These are phyloP conservation scores for Stegostoma tigrinum DNA, from an alignment of 2,113 vertebrate genomes.

Conservation along the genomic window DNA sequence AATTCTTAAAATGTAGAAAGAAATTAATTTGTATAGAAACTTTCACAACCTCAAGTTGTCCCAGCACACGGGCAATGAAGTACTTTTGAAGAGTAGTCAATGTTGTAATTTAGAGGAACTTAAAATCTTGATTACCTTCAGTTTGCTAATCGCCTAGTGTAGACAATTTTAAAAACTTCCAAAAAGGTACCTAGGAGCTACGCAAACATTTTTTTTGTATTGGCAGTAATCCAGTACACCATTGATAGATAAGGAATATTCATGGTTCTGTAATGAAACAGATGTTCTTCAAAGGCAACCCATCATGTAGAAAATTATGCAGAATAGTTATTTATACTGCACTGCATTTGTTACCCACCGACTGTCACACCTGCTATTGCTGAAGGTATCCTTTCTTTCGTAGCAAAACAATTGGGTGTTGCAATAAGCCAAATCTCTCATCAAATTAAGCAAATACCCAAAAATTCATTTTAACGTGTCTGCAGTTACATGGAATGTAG, in stretches of 20 bases:
- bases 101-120: neutral
- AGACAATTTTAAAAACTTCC: neutral
- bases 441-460: neutral
- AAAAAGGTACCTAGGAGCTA: neutral
- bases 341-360: neutral
- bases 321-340: neutral
- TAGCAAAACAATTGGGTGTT: neutral
- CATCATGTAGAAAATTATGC: conserved; percentile 7
- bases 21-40: neutral
- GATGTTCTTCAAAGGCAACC: conserved; percentile 6
- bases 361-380: neutral
- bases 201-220: neutral
- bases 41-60: neutral
- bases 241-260: neutral
- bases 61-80: neutral
- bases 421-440: neutral
- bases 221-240: conserved; percentile 11
- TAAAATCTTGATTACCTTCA: neutral
- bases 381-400: neutral
- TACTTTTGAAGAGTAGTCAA: neutral
- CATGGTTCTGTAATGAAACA: neutral
- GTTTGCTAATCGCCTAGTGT: neutral
- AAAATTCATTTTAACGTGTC: neutral
- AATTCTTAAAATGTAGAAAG: neutral
- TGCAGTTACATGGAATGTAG: too few species aligned